These are phyloP conservation scores for Acromyrmex heyeri DNA, from an alignment of 1,140 invertebrate genomes.

Conservation along the genomic window DNA sequence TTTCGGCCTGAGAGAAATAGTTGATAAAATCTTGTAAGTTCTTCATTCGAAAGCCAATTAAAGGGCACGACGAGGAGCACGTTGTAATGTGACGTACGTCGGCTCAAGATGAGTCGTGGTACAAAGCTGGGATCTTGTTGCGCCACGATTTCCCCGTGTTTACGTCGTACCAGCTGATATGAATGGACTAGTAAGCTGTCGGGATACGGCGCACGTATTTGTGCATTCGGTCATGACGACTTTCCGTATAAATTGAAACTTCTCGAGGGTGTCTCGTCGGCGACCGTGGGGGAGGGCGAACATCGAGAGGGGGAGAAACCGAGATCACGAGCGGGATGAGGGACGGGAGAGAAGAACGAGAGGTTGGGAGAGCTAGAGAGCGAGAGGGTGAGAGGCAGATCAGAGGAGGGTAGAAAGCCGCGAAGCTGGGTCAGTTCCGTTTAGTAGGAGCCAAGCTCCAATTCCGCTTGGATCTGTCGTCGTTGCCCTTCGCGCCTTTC, in stretches of 20 bases:
- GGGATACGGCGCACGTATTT: constrained; percentile 67
- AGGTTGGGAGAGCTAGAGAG: constrained; percentile 10
- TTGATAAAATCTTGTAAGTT: background rate
- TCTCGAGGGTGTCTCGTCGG: constrained; percentile 79
- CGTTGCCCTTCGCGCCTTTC: constrained; percentile 12
- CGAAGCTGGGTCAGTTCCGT: constrained; percentile 75
- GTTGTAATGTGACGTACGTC: background rate
- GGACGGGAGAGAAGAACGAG: constrained; percentile 34
- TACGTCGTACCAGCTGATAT: constrained; percentile 72
- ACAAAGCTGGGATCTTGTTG: constrained; percentile 21
- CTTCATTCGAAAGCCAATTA: constrained; percentile 19
- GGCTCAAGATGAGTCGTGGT: constrained; percentile 12
- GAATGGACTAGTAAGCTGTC: constrained; percentile 65
- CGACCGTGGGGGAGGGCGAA: constrained; percentile 62
- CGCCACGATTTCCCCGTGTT: constrained; percentile 56
- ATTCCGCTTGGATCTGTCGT: constrained; percentile 56
- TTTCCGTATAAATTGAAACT: constrained; percentile 83
- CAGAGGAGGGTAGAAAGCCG: constrained; percentile 71
- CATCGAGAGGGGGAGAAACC: constrained; percentile 52
- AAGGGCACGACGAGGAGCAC: background rate
- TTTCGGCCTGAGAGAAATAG: background rate
- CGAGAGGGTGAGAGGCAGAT: constrained; percentile 54
- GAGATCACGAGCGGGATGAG: constrained; percentile 22
- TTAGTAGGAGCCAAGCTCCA: constrained; percentile 74
- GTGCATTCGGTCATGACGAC: constrained; percentile 79